Evolutionary conservation across 1,140 invertebrate species (phyloP), one percentile per base, ranked within the genome.

Genomic region (Eriosoma lanigerum): DNA sequence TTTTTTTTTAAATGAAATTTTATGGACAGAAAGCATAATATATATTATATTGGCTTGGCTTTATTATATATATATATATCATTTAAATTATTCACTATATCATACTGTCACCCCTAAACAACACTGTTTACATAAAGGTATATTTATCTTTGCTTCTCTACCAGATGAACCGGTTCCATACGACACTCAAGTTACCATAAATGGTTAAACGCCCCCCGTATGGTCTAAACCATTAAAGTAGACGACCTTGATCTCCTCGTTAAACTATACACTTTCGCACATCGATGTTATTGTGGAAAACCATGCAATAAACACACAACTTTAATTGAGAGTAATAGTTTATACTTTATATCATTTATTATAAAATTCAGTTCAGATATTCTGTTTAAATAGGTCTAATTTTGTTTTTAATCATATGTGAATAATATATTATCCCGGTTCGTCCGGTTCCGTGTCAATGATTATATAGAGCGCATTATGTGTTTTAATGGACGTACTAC

Each of bases 191-290:
- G 68, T 72, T 68, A 68, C 66, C 66, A 46, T 72, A 72, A 46
- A 52, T 17, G 68, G 68, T 48, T 29, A 72, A 52, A 72, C 68
- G 48, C 46, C 46, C 68, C 68, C 68, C 19, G 68, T 32, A 17
- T 1, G 29, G 17, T 29, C 46, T n/a, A 17, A 70, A 29, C 17
- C 46, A 29, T 24, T 52, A 9, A 56, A 76, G 52, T 21, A 38
- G 75, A 62, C 75, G 75, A 60, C 75, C 75, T 78, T 78, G 56
- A 26, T 58, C 56, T 60, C 75, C 9, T 46, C 56, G 75, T 60
- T 60, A 19, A 12, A 76, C 29, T 50, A 29, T 13, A 76, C 44
- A 78, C 75, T 78, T 78, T 78, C 75, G 75, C 75, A 48, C 75
- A 29, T 48, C 56, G 38, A 60, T 72, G 48, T 72, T 46, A 72